These are phyloP conservation scores for Emydoidea blandingii DNA, from an alignment of 2,797 vertebrate species.

Conservation along the genomic window DNA sequence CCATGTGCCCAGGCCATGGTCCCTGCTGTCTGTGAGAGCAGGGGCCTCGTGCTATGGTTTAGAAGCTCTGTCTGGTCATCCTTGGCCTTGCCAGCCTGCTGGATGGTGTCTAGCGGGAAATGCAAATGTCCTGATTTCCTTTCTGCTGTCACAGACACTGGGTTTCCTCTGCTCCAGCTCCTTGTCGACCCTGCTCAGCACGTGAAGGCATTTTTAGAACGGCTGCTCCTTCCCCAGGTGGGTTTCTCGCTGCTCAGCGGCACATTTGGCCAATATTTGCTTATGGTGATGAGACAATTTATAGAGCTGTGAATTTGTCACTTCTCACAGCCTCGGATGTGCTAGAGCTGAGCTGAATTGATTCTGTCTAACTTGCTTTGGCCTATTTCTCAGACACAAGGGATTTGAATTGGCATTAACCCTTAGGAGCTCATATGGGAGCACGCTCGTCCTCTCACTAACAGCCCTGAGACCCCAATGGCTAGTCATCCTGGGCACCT, in stretches of 20 bases:
- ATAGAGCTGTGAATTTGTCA: not conserved
- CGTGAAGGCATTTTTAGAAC: not conserved
- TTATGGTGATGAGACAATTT: not conserved
- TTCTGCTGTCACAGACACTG: accelerated
- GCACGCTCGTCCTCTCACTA: not conserved
- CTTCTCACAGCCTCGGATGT: not conserved
- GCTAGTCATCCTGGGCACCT: accelerated
- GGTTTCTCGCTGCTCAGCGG: not conserved
- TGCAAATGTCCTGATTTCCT: not conserved
- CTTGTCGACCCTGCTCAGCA: not conserved
- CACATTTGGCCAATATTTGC: accelerated
- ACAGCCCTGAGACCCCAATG: accelerated
- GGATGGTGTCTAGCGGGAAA: not conserved
- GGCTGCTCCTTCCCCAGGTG: not conserved
- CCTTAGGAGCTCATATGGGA: not conserved
- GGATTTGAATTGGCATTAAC: not conserved
- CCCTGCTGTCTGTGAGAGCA: not conserved
- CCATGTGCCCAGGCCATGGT: not conserved
- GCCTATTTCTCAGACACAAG: not conserved
- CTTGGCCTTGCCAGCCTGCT: not conserved
- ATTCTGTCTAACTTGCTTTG: not conserved
- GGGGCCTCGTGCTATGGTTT: not conserved
- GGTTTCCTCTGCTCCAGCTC: not conserved
- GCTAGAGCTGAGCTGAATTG: not conserved
- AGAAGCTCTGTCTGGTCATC: not conserved